A percentile compares a stretch with the other conserved stretches of the same genome.
phyloP scores from a whole-genome alignment of 2,888 invertebrate species.

The Drosophila eohydei region DNA sequence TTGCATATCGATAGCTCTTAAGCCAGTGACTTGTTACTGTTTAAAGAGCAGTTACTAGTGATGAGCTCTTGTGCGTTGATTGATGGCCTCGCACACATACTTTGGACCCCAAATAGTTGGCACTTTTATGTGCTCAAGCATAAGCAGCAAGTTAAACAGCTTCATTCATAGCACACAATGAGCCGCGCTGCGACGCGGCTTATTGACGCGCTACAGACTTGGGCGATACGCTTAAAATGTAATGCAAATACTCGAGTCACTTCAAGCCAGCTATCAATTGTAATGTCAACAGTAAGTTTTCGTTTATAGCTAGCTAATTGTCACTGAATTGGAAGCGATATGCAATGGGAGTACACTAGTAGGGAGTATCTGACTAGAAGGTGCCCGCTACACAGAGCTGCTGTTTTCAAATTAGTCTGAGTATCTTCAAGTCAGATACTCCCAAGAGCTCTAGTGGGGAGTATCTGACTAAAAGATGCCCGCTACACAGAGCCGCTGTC shows the following conservation, averaged over 20 bases:
- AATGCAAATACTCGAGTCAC: not conserved
- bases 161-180: conserved; percentile 24
- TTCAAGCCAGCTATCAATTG: not conserved
- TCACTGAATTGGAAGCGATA: not conserved
- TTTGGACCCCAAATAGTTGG: conserved; percentile 50
- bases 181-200: not conserved
- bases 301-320: not conserved
- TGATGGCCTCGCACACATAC: conserved; percentile 59
- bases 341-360: too few species aligned
- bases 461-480: too few species aligned
- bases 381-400: not conserved
- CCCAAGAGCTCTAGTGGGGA: not conserved
- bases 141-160: conserved; percentile 29
- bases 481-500: not conserved
- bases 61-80: conserved; percentile 41
- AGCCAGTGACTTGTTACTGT: conserved; percentile 52
- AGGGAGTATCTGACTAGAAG: not conserved
- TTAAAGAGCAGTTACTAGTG: conserved; percentile 48
- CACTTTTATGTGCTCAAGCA: conserved; percentile 32
- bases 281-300: not conserved
- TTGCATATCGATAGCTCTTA: conserved; percentile 66
- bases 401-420: not conserved
- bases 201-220: conserved; percentile 15
- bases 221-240: not conserved
- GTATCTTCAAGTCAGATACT: not conserved